Conservation (phyloP, 1,140 invertebrate species). For the Aphelenchoides avenae region DNA sequence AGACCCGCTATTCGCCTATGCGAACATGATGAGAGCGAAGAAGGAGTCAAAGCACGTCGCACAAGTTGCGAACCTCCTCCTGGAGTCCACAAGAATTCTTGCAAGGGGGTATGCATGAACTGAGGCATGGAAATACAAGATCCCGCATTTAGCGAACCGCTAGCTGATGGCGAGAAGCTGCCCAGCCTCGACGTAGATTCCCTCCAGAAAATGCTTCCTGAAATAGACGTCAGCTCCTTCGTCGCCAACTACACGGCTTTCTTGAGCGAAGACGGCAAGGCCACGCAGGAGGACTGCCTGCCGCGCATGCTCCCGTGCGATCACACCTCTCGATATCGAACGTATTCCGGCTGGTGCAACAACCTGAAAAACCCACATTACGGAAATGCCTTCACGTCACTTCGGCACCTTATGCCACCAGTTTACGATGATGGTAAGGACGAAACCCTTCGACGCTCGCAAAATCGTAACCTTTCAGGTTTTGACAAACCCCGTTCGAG, state of each 20-base stretch:
- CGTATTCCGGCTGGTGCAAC: slow-evolving; percentile 91
- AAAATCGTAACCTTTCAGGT: slow-evolving; percentile 8
- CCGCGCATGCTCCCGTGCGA: slow-evolving; percentile 68
- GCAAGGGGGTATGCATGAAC: slow-evolving; percentile 35
- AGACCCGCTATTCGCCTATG: slow-evolving; percentile 48
- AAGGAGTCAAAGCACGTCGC: slow-evolving; percentile 34
- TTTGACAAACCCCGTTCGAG: slow-evolving; percentile 42
- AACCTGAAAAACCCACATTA: slow-evolving; percentile 82
- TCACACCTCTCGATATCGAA: slow-evolving; percentile 74
- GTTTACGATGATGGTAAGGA: slow-evolving; percentile 95
- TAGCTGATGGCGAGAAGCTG: too few relatives aligned
- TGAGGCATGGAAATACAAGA: too few relatives aligned
- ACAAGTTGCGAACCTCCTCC: slow-evolving; percentile 37
- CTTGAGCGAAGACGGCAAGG: slow-evolving; percentile 41
- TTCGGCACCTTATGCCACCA: slow-evolving; percentile 75
- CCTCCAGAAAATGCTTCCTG: slow-evolving; percentile 31
- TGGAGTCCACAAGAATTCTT: slow-evolving; percentile 46
- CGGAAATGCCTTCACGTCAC: slow-evolving; percentile 76
- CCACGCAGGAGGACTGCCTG: slow-evolving; percentile 31
- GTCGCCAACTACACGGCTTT: slow-evolving; percentile 48
- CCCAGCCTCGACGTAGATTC: slow-evolving; percentile 24
- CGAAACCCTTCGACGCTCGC: slow-evolving; percentile 46
- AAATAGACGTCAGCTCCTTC: slow-evolving; percentile 25
- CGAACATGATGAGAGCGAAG: slow-evolving; percentile 43
- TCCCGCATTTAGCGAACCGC: too few relatives aligned